phyloP scores from a whole-genome alignment of 2,113 vertebrate species.

The Hippopotamus amphibius region DNA sequence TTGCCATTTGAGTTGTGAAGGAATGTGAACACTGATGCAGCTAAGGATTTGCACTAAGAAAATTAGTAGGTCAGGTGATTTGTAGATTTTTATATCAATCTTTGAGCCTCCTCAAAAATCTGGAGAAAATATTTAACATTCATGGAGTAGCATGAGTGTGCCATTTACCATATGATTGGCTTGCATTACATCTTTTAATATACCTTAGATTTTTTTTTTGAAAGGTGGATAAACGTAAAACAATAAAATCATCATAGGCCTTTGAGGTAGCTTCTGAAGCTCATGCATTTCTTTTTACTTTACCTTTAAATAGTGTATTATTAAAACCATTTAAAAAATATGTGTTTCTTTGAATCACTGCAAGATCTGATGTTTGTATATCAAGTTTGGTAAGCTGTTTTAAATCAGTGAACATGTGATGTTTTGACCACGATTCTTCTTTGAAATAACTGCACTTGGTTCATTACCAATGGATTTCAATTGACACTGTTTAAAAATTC shows the following conservation, averaged over 20 bases:
- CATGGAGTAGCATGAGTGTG: not conserved
- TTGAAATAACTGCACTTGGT: slow-evolving; percentile 72
- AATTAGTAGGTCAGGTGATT: not conserved
- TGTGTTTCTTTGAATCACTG: slow-evolving; percentile 24
- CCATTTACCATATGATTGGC: not conserved
- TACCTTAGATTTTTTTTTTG: not conserved
- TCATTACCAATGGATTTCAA: slow-evolving; percentile 79
- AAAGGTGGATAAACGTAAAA: not conserved
- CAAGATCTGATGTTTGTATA: slow-evolving; percentile 8
- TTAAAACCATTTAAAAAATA: slow-evolving; percentile 6
- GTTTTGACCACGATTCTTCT: slow-evolving; percentile 51
- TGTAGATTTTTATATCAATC: not conserved
- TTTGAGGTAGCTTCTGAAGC: not conserved
- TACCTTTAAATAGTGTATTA: slow-evolving; percentile 23
- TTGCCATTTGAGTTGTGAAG: not conserved
- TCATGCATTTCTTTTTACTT: slow-evolving; percentile 46
- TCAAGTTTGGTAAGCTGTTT: slow-evolving; percentile 54
- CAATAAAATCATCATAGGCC: not conserved
- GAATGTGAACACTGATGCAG: not conserved
- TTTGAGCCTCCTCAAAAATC: not conserved
- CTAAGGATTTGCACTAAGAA: not conserved
- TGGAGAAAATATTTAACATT: not conserved
- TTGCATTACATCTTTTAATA: not conserved
- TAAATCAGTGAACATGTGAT: slow-evolving; percentile 63
- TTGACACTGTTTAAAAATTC: slow-evolving; percentile 83